Percentiles rank a stretch among this genome's conserved stretches.
These are phyloP conservation scores for Stigmatopora nigra DNA, from an alignment of 2,113 vertebrate genomes.

Conservation along the genomic window DNA sequence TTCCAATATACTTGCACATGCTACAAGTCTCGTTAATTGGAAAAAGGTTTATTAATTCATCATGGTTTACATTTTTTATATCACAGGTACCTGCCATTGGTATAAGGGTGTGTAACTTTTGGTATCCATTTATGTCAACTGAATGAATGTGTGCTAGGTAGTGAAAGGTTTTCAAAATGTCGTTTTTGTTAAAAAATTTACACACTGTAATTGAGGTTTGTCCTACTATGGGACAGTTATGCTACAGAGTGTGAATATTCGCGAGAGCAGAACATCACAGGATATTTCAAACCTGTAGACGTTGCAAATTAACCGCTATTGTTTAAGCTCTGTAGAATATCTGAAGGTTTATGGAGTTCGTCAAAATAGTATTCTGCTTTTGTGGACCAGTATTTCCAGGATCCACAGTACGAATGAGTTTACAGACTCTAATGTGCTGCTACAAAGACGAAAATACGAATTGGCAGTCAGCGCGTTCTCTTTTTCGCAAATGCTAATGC, in stretches of 20 bases:
- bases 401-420: not conserved
- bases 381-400: not conserved
- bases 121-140: not conserved
- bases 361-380: not conserved
- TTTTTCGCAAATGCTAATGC: constrained; percentile 1
- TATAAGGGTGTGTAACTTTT: not conserved
- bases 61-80: not conserved
- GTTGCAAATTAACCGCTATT: not conserved
- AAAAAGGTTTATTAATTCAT: not conserved
- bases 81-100: not conserved
- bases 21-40: not conserved
- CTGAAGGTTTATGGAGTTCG: not conserved
- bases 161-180: not conserved
- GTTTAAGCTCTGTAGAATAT: not conserved
- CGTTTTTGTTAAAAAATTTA: not conserved
- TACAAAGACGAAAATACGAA: constrained; percentile 6
- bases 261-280: not conserved
- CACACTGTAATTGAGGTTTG: no score
- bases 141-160: not conserved
- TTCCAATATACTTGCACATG: no score
- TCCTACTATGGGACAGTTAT: not conserved
- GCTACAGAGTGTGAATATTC: not conserved
- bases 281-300: not conserved
- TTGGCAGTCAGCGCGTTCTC: not conserved
- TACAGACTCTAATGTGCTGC: not conserved